phyloP scores from a whole-genome alignment of 2,113 vertebrate genomes.

The Progne subis region DNA sequence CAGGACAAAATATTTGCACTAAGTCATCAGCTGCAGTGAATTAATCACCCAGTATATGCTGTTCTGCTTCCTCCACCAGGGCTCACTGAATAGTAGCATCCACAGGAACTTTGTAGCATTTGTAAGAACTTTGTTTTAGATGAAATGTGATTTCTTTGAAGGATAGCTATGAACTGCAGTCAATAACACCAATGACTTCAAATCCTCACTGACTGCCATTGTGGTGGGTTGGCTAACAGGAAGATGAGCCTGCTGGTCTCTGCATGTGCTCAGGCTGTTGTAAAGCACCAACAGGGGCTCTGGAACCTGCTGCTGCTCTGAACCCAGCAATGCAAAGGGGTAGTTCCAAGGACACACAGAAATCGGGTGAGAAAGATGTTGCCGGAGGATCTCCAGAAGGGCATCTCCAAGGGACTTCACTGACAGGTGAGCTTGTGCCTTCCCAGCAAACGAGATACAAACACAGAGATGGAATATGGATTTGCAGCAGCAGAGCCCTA shows the following conservation, averaged over 20 bases:
- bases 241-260: background rate
- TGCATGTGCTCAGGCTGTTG: background rate
- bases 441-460: background rate
- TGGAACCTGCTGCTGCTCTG: background rate
- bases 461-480: background rate
- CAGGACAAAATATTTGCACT: background rate
- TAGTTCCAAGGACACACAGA: background rate
- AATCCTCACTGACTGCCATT: background rate
- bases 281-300: background rate
- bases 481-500: background rate
- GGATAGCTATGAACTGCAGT: background rate
- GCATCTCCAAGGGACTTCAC: background rate
- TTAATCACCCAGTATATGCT: background rate
- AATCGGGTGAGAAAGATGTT: fast-evolving
- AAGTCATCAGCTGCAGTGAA: background rate
- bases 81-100: background rate
- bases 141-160: background rate
- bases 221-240: fast-evolving
- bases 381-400: background rate
- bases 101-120: background rate
- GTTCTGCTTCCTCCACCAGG: background rate
- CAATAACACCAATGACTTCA: background rate
- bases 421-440: background rate
- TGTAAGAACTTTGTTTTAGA: background rate
- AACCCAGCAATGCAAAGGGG: background rate